Percentiles rank a stretch among this genome's conserved stretches.
Evolutionary conservation across 2,888 invertebrate species (phyloP).

Genomic region (Trichopoda pennipes): DNA sequence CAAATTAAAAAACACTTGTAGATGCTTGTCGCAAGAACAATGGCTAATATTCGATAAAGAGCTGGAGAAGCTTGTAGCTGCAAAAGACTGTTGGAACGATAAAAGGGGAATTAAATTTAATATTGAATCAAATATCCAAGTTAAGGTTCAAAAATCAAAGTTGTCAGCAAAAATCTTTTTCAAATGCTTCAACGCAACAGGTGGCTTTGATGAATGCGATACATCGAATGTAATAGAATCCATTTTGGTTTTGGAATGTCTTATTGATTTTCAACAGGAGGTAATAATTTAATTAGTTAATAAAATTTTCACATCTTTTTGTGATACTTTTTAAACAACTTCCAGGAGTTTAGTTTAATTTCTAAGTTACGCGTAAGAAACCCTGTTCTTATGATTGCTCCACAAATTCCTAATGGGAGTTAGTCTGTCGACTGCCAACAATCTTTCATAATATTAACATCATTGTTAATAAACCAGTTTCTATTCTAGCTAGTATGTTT

Average conservation of each 20-base stretch:
- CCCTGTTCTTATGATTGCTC: too few relatives aligned
- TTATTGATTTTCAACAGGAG: conserved; percentile 24
- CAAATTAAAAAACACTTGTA: conserved; percentile 42
- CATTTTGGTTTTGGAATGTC: conserved; percentile 40
- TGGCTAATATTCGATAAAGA: conserved; percentile 50
- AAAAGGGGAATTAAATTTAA: conserved; percentile 27
- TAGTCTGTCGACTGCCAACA: too few relatives aligned
- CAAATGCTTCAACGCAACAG: conserved; percentile 8
- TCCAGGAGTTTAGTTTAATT: too few relatives aligned
- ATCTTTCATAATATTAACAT: too few relatives aligned
- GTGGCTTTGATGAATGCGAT: neutral
- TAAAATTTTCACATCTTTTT: too few relatives aligned
- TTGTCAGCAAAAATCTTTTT: conserved; percentile 30
- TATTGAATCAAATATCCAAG: conserved; percentile 40
- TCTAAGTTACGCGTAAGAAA: too few relatives aligned
- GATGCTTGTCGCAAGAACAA: conserved; percentile 45
- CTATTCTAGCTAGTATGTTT: too few relatives aligned
- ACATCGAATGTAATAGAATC: neutral
- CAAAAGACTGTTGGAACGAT: conserved; percentile 1
- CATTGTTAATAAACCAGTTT: too few relatives aligned
- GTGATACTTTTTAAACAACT: too few relatives aligned
- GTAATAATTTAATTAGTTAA: conserved; percentile 9
- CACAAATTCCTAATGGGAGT: too few relatives aligned
- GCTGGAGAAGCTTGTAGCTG: conserved; percentile 28
- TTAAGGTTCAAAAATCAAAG: conserved; percentile 50